Evolutionary conservation across 2,888 invertebrate genomes (phyloP), one percentile per base, ranked within the genome.

Genomic region (Apamea monoglypha): DNA sequence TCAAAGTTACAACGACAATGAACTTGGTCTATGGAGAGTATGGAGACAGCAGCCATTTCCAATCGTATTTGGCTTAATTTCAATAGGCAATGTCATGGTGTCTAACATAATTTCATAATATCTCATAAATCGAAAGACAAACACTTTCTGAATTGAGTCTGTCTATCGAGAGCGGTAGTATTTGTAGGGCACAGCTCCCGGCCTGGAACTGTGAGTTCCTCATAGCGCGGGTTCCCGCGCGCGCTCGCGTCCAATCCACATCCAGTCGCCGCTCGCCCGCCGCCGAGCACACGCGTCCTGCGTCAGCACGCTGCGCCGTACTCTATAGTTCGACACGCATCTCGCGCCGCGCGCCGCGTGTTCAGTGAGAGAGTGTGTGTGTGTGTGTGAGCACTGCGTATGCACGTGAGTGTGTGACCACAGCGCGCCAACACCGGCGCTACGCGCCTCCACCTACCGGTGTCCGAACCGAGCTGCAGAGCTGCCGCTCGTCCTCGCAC

Each of bases 221-320:
- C 79, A 78, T 67, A 59, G 73, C 53, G 73, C 66, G 69, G 40
- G 68, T 7, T 10, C 25, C 66, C 71, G 69, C 75, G 83, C 82
- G 81, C 80, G 72, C 74, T 59, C 84, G 82, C 84, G 69, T 18
- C 72, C 82, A 82, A 89, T 86, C 84, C 84, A 82, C 84, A 67
- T 18, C 72, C 82, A 82, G 89, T 86, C 84, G 75, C 78, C 80
- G 78, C 81, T 82, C 82, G 89, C 50, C 67, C 84, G 79, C 84
- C 82, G 78, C 75, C 71, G 67, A 64, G 56, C 72, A 18, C 72
- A 1, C 44, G 4, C 61, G 25, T 18, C 4, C 36, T 21, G 44
- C 44, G n/a, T 21, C 36, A 71, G 6, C 21, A 40, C 18, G 32
- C 44, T 21, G 64, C n/a, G 32, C n/a, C 53, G 61, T 18, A 16